These are phyloP conservation scores for Agrotis segetum DNA, from an alignment of 2,888 invertebrate genomes.

Conservation along the genomic window DNA sequence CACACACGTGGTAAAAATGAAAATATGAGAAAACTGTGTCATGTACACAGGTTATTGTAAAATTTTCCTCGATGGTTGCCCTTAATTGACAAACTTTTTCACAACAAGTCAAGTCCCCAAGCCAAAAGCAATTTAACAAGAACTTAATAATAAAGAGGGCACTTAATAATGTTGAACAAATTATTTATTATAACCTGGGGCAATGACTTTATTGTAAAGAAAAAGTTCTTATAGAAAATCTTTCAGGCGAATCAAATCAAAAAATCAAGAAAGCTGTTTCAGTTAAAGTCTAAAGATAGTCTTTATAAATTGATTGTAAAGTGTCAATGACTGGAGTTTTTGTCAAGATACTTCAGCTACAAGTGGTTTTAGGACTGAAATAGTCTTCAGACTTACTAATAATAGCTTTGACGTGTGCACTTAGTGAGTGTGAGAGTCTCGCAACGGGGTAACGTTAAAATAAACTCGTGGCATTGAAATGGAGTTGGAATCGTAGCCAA, in stretches of 20 bases:
- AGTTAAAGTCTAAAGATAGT: slow-evolving; percentile 6
- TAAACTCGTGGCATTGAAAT: slow-evolving; percentile 41
- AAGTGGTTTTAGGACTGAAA: slow-evolving; percentile 22
- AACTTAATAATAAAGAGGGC: slow-evolving; percentile 1
- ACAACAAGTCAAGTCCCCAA: background rate
- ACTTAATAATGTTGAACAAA: slow-evolving; percentile 14
- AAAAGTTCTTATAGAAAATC: slow-evolving; percentile 16
- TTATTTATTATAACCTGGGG: slow-evolving; percentile 6
- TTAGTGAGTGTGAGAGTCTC: slow-evolving; percentile 17
- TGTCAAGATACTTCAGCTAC: background rate
- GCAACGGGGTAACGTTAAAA: slow-evolving; percentile 11
- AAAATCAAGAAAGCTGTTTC: slow-evolving; percentile 15
- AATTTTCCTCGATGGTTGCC: background rate
- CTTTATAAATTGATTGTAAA: slow-evolving; percentile 33
- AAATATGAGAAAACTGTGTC: background rate
- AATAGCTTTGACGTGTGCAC: slow-evolving; percentile 14
- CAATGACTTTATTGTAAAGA: slow-evolving; percentile 4
- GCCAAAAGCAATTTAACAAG: background rate
- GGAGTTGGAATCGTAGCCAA: slow-evolving; percentile 17
- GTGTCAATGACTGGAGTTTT: slow-evolving; percentile 52
- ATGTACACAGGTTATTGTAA: background rate
- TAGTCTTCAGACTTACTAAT: slow-evolving; percentile 31
- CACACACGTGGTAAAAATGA: background rate
- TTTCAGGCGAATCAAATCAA: slow-evolving; percentile 22
- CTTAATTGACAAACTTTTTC: slow-evolving; percentile 29